Evolutionary conservation across 2,888 invertebrate genomes (phyloP).

Genomic region (Hirtodrosophila duncani): DNA sequence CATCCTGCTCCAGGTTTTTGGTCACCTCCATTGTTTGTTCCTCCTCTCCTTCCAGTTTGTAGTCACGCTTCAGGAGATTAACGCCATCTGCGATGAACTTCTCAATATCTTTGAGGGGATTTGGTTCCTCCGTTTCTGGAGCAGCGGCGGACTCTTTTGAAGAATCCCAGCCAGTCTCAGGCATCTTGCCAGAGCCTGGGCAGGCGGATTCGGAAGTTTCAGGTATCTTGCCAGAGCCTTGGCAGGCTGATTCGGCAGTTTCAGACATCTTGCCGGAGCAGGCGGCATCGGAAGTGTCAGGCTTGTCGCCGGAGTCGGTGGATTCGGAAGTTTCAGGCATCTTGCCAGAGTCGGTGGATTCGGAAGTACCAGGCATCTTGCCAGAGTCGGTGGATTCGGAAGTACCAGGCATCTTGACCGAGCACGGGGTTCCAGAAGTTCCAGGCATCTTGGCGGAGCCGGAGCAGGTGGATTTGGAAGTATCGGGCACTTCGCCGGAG

Average conservation of each 20-base stretch:
- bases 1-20: conserved; percentile 22
- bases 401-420: no score
- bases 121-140: conserved; percentile 52
- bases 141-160: conserved; percentile 12
- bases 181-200: conserved; percentile 12
- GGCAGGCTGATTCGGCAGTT: conserved; percentile 32
- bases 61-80: conserved; percentile 73
- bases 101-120: conserved; percentile 75
- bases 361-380: no score
- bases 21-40: conserved; percentile 20
- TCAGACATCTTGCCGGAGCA: conserved; percentile 24
- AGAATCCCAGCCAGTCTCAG: conserved; percentile 8
- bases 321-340: conserved; percentile 37
- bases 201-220: conserved; percentile 39
- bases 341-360: no score
- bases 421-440: no score
- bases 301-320: conserved; percentile 10
- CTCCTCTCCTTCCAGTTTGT: conserved; percentile 67
- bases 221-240: conserved; percentile 10
- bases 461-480: conserved; percentile 30
- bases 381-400: conserved; percentile 28
- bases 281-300: no score
- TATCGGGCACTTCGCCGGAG: conserved; percentile 22
- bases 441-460: conserved; percentile 11
- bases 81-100: conserved; percentile 76